Evolutionary conservation across 2,888 invertebrate genomes (phyloP).

Genomic region (Pristionchus entomophagus): DNA sequence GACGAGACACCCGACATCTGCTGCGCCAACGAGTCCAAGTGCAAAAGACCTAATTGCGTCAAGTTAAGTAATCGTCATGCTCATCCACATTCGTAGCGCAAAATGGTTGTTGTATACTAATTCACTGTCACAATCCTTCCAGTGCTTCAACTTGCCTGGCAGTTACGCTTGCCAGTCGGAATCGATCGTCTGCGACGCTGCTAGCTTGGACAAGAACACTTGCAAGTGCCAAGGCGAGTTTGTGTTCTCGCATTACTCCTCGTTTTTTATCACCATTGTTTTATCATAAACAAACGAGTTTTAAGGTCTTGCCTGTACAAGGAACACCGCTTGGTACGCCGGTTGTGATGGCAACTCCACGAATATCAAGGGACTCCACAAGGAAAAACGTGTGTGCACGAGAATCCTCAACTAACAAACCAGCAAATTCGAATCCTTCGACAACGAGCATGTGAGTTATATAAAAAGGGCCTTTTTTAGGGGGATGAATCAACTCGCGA

Average conservation of each 20-base stretch:
- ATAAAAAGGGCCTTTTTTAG: no score
- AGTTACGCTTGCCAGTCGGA: neutral
- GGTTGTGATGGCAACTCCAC: neutral
- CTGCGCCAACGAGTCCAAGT: slow-evolving; percentile 17
- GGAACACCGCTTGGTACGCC: neutral
- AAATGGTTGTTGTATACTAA: no score
- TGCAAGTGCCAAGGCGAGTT: slow-evolving; percentile 38
- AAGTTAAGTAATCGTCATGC: neutral
- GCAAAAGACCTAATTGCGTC: slow-evolving; percentile 40
- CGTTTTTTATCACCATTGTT: no score
- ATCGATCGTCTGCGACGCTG: slow-evolving; percentile 18
- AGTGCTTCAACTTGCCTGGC: slow-evolving; percentile 38
- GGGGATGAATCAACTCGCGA: no score
- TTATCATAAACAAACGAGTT: no score
- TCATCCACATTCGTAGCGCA: no score
- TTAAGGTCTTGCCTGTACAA: neutral
- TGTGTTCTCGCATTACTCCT: no score
- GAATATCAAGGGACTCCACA: neutral
- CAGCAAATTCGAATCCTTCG: neutral
- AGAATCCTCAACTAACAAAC: neutral
- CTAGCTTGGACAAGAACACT: slow-evolving; percentile 17
- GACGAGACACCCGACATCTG: neutral
- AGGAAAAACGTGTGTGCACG: slow-evolving; percentile 16
- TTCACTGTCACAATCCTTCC: neutral
- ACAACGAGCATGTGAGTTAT: neutral